Percentiles rank a stretch among this genome's conserved stretches.
phyloP scores from a whole-genome alignment of 2,888 invertebrate species.

The Hydriomena furcata region DNA sequence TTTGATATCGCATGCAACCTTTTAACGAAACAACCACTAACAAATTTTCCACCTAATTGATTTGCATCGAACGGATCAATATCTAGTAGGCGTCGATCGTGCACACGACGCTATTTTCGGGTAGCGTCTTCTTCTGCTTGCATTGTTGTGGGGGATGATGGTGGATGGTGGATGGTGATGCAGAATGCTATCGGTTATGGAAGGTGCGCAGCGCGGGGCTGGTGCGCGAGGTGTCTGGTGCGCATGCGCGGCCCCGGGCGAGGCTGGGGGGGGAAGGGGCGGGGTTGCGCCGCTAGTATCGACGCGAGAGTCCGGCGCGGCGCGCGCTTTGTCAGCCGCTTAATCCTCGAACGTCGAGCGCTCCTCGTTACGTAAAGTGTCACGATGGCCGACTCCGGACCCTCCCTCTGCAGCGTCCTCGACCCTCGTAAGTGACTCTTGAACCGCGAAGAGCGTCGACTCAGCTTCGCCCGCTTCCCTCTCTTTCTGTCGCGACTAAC shows the following conservation, averaged over 20 bases:
- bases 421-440: conserved; percentile 70
- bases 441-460: conserved; percentile 49
- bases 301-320: conserved; percentile 83
- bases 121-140: not conserved
- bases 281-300: conserved; percentile 74
- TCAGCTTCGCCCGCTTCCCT: conserved; percentile 62
- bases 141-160: conserved; percentile 6
- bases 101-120: not conserved
- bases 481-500: conserved; percentile 79
- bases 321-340: conserved; percentile 75
- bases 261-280: conserved; percentile 47
- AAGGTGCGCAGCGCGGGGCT: conserved; percentile 26
- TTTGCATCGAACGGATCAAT: not conserved
- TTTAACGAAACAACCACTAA: conserved; percentile 10
- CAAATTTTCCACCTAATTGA: not conserved
- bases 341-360: conserved; percentile 45
- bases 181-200: not conserved
- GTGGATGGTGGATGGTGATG: conserved; percentile 6
- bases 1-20: conserved; percentile 15
- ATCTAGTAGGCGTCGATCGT: conserved; percentile 15
- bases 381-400: conserved; percentile 75
- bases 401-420: conserved; percentile 79
- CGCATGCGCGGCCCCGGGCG: conserved; percentile 33
- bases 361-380: conserved; percentile 76
- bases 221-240: conserved; percentile 28